phyloP scores from a whole-genome alignment of 1,140 invertebrate species.

The Drosophila leontia region DNA sequence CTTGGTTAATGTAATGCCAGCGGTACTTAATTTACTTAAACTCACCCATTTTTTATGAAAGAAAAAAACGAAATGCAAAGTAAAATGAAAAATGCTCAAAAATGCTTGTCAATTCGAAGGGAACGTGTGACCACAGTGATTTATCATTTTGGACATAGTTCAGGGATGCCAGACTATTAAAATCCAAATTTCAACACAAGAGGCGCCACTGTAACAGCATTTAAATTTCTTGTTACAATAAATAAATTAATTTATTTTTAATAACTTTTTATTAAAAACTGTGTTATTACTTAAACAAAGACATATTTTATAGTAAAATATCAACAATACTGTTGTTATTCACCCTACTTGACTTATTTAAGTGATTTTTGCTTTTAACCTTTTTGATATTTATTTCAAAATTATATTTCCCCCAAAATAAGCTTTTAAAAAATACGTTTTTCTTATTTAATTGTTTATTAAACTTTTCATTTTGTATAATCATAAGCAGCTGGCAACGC shows the following conservation, averaged over 20 bases:
- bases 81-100: neutral
- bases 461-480: neutral
- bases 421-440: neutral
- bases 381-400: too few species aligned
- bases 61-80: neutral
- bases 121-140: slow-evolving; percentile 4
- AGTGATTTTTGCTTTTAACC: too few species aligned
- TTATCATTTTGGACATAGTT: neutral
- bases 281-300: too few species aligned
- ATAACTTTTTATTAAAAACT: too few species aligned
- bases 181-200: neutral
- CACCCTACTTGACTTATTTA: too few species aligned
- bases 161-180: neutral
- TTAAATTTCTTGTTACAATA: neutral
- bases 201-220: neutral
- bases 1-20: neutral
- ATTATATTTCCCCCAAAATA: too few species aligned
- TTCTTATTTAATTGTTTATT: neutral
- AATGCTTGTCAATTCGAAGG: neutral
- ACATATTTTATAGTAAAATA: too few species aligned
- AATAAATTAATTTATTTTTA: neutral
- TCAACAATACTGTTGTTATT: too few species aligned
- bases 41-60: slow-evolving; percentile 28
- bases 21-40: neutral
- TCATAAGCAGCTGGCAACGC: slow-evolving; percentile 8